Percentiles rank a stretch among this genome's conserved stretches.
These are phyloP conservation scores for Oscheius sp. DNA, from an alignment of 2,888 invertebrate species.

Conservation along the genomic window DNA sequence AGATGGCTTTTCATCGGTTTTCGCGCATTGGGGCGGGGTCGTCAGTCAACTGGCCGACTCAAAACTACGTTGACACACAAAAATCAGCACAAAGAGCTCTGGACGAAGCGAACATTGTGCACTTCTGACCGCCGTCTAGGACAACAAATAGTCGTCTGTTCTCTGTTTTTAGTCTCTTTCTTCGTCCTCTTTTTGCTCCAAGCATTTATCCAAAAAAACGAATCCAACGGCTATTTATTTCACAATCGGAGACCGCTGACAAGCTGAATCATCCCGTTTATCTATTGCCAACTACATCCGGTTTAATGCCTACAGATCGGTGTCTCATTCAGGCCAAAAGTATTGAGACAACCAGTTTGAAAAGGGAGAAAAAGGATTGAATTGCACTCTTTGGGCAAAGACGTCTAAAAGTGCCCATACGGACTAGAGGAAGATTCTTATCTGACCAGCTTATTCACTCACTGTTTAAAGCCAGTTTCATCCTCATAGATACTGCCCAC, in stretches of 20 bases:
- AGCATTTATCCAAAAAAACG: too few relatives aligned
- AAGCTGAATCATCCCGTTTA: slow-evolving; percentile 1
- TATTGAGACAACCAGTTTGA: neutral
- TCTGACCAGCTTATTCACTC: too few relatives aligned
- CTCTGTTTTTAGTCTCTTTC: too few relatives aligned
- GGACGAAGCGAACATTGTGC: neutral
- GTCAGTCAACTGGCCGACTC: slow-evolving; percentile 20
- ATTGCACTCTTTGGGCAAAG: too few relatives aligned
- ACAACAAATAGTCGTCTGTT: too few relatives aligned
- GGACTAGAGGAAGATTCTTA: too few relatives aligned
- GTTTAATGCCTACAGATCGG: neutral
- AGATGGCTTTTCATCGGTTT: slow-evolving; percentile 27
- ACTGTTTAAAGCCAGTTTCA: slow-evolving; percentile 29
- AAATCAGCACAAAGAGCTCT: slow-evolving; percentile 19
- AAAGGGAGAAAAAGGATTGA: neutral
- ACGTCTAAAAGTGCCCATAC: too few relatives aligned
- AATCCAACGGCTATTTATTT: too few relatives aligned
- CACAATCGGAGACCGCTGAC: too few relatives aligned
- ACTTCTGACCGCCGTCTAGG: neutral
- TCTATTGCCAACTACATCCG: neutral
- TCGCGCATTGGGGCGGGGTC: slow-evolving; percentile 24
- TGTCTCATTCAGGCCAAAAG: too few relatives aligned
- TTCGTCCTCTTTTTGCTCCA: too few relatives aligned
- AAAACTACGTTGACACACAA: slow-evolving; percentile 18
- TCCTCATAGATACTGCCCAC: slow-evolving; percentile 8